These are phyloP conservation scores for Hippoglossus stenolepis DNA, from an alignment of 2,113 vertebrate species.

Conservation along the genomic window DNA sequence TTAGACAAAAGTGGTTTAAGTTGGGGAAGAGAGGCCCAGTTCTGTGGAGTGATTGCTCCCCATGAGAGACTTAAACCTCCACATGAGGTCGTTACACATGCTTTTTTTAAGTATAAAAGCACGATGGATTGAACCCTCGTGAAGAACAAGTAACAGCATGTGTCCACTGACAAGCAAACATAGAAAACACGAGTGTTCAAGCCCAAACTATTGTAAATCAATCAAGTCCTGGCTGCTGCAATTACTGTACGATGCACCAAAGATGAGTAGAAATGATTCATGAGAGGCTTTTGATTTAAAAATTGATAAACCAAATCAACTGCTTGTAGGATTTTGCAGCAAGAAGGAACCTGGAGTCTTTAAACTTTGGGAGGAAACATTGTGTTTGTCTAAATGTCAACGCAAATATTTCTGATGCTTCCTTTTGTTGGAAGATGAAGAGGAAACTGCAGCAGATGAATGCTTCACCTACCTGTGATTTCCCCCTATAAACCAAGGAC, in stretches of 20 bases:
- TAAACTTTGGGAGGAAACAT: background rate
- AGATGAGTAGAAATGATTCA: background rate
- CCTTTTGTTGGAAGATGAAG: background rate
- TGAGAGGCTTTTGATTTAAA: background rate
- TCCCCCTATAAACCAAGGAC: too few relatives aligned
- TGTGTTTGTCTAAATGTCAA: background rate
- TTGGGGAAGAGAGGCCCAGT: constrained; percentile 5
- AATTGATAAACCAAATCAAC: background rate
- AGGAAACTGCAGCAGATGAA: background rate
- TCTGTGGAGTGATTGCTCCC: constrained; percentile 38
- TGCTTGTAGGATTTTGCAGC: background rate
- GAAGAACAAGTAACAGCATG: background rate
- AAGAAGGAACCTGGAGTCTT: too few relatives aligned
- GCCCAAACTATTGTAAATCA: background rate
- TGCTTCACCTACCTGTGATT: too few relatives aligned
- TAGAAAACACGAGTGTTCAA: too few relatives aligned
- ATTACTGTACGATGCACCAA: background rate
- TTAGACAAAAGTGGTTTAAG: constrained; percentile 28
- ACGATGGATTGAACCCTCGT: constrained; percentile 9
- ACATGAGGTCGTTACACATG: constrained; percentile 7
- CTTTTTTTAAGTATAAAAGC: constrained; percentile 5
- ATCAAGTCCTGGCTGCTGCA: background rate
- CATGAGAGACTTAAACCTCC: constrained; percentile 26
- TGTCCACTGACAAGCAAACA: background rate
- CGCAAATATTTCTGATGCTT: background rate